These are phyloP conservation scores for Pseudomyrmex concolor DNA, from an alignment of 1,140 invertebrate species.

Conservation along the genomic window DNA sequence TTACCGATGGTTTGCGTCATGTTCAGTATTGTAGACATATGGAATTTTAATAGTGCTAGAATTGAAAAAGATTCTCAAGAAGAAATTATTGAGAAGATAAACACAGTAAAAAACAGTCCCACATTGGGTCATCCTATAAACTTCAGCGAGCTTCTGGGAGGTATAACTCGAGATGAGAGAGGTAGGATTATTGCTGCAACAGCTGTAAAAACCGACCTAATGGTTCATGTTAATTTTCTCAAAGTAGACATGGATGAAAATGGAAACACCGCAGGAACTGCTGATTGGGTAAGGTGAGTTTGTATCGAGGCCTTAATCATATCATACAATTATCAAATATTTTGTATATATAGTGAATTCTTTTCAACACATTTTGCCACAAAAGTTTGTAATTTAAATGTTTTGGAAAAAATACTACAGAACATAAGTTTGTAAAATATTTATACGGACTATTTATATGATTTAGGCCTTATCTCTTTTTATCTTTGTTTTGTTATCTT, in stretches of 20 bases:
- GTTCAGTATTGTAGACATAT: slow-evolving; percentile 89
- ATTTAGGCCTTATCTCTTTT: slow-evolving; percentile 58
- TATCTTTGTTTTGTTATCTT: not conserved
- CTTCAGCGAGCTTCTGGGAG: slow-evolving; percentile 88
- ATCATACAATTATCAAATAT: slow-evolving; percentile 28
- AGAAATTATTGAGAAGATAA: slow-evolving; percentile 88
- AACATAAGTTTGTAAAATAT: not conserved
- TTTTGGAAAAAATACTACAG: not conserved
- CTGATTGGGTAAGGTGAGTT: slow-evolving; percentile 88
- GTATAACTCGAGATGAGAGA: slow-evolving; percentile 85
- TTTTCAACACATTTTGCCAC: not conserved
- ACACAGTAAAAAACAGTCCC: slow-evolving; percentile 87
- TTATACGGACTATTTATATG: slow-evolving; percentile 27
- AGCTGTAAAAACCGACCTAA: slow-evolving; percentile 88
- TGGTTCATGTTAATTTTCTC: slow-evolving; percentile 89
- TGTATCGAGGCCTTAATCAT: slow-evolving; percentile 62
- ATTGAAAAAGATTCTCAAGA: slow-evolving; percentile 86
- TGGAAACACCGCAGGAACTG: slow-evolving; percentile 90
- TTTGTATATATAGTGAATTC: not conserved
- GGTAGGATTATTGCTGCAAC: slow-evolving; percentile 88
- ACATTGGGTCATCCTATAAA: slow-evolving; percentile 88
- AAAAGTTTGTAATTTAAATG: not conserved
- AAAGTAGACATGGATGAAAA: slow-evolving; percentile 87
- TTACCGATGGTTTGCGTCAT: slow-evolving; percentile 87
- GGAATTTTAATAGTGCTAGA: slow-evolving; percentile 86